A percentile compares a stretch with the other conserved stretches of the same genome.
Evolutionary conservation across 2,113 vertebrate genomes (phyloP).

Genomic region (Plecotus auritus): DNA sequence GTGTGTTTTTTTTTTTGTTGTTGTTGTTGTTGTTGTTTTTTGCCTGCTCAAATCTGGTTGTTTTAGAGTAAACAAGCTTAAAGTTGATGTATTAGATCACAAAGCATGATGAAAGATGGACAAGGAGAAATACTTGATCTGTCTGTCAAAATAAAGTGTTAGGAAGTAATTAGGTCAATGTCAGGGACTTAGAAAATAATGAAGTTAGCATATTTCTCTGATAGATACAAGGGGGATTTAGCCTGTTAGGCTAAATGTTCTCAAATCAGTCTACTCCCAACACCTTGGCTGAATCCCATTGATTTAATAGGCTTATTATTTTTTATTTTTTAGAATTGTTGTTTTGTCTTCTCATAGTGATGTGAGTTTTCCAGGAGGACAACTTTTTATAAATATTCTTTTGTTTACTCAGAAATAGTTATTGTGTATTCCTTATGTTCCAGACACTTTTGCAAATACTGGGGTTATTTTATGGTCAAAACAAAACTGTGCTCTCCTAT

Average conservation of each 20-base stretch:
- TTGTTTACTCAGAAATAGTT: neutral
- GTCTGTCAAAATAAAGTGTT: constrained; percentile 19
- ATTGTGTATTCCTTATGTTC: neutral
- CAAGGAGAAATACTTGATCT: constrained; percentile 18
- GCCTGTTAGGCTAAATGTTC: neutral
- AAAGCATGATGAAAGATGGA: constrained; percentile 8
- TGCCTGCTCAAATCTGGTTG: neutral
- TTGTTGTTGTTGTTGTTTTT: neutral
- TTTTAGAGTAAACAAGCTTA: constrained; percentile 6
- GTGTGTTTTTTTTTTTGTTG: neutral
- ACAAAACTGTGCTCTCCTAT: neutral
- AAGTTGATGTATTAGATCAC: neutral
- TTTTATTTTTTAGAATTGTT: neutral
- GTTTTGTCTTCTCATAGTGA: neutral
- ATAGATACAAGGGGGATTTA: neutral
- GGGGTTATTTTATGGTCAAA: neutral
- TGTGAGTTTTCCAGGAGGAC: neutral
- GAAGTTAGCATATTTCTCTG: constrained; percentile 2
- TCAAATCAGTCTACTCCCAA: neutral
- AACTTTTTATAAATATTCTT: neutral
- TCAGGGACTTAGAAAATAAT: neutral
- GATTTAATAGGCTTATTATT: neutral
- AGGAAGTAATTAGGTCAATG: neutral
- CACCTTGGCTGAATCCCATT: neutral
- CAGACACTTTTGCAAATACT: neutral